Evolutionary conservation across 2,797 vertebrate species (phyloP).

Genomic region (Scomberomorus guttatus): DNA sequence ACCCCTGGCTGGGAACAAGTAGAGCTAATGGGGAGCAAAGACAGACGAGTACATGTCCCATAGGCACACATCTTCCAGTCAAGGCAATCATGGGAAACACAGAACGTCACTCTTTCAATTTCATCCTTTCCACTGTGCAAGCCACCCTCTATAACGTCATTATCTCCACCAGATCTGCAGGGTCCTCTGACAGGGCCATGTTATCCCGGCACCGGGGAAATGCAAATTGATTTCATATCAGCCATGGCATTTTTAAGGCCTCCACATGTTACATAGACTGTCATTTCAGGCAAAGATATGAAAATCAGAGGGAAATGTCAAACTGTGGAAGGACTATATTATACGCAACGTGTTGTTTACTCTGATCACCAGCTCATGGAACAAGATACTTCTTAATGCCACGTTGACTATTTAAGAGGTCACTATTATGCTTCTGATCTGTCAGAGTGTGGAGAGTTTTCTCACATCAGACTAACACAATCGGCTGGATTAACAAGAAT

Average conservation of each 20-base stretch:
- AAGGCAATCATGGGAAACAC: conserved; percentile 87
- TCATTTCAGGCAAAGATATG: conserved; percentile 86
- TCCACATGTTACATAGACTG: conserved; percentile 84
- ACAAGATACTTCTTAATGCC: conserved; percentile 82
- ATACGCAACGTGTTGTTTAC: conserved; percentile 82
- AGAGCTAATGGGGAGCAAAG: conserved; percentile 86
- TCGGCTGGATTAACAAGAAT: conserved; percentile 15
- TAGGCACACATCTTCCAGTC: conserved; percentile 76
- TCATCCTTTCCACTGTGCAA: conserved; percentile 80
- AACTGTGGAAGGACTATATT: conserved; percentile 76
- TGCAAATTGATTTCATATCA: conserved; percentile 91
- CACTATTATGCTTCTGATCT: conserved; percentile 62
- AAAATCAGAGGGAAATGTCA: conserved; percentile 89
- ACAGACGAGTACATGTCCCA: conserved; percentile 77
- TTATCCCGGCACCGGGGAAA: conserved; percentile 86
- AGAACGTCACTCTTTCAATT: conserved; percentile 86
- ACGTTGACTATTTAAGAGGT: conserved; percentile 65
- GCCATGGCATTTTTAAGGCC: conserved; percentile 88
- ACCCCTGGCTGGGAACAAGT: conserved; percentile 85
- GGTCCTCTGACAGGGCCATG: conserved; percentile 86
- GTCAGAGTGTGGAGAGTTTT: conserved; percentile 25
- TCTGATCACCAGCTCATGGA: conserved; percentile 76
- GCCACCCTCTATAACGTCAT: conserved; percentile 84
- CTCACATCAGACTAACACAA: conserved; percentile 32
- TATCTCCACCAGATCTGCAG: conserved; percentile 86